phyloP scores from a whole-genome alignment of 2,113 vertebrate species.

The Channa argus region DNA sequence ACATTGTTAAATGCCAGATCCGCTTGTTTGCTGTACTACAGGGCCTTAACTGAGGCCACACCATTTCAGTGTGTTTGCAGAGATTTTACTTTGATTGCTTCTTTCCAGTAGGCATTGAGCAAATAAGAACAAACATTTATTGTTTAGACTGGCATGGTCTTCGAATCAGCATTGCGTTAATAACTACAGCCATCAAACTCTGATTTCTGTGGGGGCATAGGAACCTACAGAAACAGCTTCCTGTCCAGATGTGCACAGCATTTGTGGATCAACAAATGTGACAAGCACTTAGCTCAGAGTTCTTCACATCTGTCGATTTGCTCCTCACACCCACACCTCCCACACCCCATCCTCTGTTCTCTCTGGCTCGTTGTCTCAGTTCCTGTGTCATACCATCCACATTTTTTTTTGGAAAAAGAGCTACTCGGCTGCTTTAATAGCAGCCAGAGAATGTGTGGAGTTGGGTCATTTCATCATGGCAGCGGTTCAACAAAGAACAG shows the following conservation, averaged over 20 bases:
- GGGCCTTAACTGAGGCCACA: slow-evolving; percentile 30
- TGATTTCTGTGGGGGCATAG: slow-evolving; percentile 9
- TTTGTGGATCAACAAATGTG: slow-evolving; percentile 60
- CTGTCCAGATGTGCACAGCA: slow-evolving; percentile 58
- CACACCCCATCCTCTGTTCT: slow-evolving; percentile 24
- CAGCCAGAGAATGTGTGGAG: slow-evolving; percentile 84
- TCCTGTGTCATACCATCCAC: slow-evolving; percentile 74
- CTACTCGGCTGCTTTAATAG: slow-evolving; percentile 75
- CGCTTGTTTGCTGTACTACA: slow-evolving; percentile 53
- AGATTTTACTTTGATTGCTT: slow-evolving; percentile 63
- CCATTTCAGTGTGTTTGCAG: slow-evolving; percentile 19
- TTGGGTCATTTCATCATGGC: slow-evolving; percentile 90
- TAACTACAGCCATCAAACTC: slow-evolving; percentile 63
- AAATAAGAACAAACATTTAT: slow-evolving; percentile 55
- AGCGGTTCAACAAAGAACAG: slow-evolving; percentile 89
- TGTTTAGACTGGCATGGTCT: slow-evolving; percentile 38
- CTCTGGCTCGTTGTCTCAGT: slow-evolving; percentile 53
- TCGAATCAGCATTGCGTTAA: slow-evolving; percentile 52
- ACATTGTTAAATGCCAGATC: slow-evolving; percentile 69
- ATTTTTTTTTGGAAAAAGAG: slow-evolving; percentile 61
- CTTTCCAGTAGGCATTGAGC: slow-evolving; percentile 51
- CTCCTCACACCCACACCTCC: too few species aligned
- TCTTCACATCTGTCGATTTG: slow-evolving; percentile 57
- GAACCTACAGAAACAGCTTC: slow-evolving; percentile 20
- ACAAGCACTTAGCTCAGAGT: slow-evolving; percentile 49